These are phyloP conservation scores for Anser cygnoides DNA, from an alignment of 2,113 vertebrate genomes.

Conservation along the genomic window DNA sequence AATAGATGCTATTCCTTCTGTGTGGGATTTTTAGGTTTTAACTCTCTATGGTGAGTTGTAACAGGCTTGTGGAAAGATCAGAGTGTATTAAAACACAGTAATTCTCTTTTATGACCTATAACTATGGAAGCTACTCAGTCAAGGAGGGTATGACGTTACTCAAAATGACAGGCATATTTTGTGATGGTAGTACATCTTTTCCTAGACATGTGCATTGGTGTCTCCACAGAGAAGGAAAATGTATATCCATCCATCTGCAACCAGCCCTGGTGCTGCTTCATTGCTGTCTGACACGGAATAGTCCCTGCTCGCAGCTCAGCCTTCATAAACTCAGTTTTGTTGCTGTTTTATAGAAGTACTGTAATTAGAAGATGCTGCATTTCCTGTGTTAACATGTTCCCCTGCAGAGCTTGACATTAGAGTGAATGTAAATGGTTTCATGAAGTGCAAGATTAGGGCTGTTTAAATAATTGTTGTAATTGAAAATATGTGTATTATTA, in stretches of 20 bases:
- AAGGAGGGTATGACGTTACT: background rate
- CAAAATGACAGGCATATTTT: background rate
- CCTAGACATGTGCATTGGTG: rapidly evolving
- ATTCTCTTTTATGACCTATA: background rate
- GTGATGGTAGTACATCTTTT: background rate
- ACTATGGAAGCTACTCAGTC: background rate
- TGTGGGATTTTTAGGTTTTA: background rate
- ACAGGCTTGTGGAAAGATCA: background rate
- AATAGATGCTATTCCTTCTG: background rate
- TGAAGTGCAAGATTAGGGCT: constrained; percentile 63
- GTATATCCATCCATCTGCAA: background rate
- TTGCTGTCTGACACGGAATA: background rate
- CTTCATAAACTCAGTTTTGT: constrained; percentile 12
- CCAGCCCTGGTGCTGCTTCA: background rate
- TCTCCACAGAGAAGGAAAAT: background rate
- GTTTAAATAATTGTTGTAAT: constrained; percentile 68
- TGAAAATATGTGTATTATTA: constrained; percentile 65
- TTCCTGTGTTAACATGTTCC: constrained; percentile 26
- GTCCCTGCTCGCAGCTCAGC: background rate
- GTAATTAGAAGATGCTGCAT: constrained; percentile 52
- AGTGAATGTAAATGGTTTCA: constrained; percentile 46
- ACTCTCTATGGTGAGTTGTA: background rate
- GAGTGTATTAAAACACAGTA: background rate
- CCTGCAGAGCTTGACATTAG: constrained; percentile 43
- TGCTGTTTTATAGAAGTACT: constrained; percentile 31